Evolutionary conservation across 2,888 invertebrate species (phyloP).

Genomic region (Trichopria drosophilae): DNA sequence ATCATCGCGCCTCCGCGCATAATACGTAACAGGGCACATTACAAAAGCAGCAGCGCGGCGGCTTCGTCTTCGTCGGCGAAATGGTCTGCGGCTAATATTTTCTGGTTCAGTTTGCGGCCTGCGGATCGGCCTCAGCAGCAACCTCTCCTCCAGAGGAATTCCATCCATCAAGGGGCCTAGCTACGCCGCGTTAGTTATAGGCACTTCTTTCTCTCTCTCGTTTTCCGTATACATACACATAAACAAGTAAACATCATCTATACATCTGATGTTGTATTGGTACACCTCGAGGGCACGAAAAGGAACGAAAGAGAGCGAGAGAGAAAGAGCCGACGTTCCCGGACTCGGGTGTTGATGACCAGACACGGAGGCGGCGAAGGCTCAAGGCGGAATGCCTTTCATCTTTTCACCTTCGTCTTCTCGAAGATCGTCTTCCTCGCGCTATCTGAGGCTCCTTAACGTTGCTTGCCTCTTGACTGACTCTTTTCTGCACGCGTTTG

Average conservation of each 20-base stretch:
- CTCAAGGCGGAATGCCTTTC: constrained; percentile 54
- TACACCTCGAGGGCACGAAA: constrained; percentile 30
- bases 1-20: not conserved
- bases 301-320: constrained; percentile 28
- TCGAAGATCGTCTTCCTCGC: not conserved
- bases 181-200: constrained; percentile 41
- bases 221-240: constrained; percentile 33
- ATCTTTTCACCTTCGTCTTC: constrained; percentile 52
- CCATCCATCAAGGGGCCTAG: constrained; percentile 44
- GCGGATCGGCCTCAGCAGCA: too few species aligned
- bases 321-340: constrained; percentile 35
- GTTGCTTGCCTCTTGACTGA: constrained; percentile 2
- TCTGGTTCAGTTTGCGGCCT: constrained; percentile 46
- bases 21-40: not conserved
- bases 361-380: constrained; percentile 50
- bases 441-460: not conserved
- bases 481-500: too few species aligned
- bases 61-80: too few species aligned
- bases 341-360: constrained; percentile 51
- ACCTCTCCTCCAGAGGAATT: too few species aligned
- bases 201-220: too few species aligned
- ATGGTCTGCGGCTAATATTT: constrained; percentile 43
- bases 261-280: not conserved
- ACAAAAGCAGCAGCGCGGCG: too few species aligned
- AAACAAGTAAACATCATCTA: too few species aligned